Conservation (phyloP, 2,113 vertebrate species). For the Hippocampus guttulatus region DNA sequence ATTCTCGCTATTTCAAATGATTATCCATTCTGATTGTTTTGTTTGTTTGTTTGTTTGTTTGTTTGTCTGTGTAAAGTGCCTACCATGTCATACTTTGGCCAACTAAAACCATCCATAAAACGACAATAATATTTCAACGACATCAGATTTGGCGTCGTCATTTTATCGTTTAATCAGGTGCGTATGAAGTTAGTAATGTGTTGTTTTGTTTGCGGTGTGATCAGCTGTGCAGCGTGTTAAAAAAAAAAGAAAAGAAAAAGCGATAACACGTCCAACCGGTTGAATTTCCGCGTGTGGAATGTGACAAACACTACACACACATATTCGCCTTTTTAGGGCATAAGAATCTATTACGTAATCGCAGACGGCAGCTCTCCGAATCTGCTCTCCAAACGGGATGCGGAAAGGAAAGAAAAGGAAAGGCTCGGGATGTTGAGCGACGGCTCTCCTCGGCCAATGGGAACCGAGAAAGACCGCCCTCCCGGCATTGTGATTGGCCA, state of each 20-base stretch:
- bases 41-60: too few relatives aligned
- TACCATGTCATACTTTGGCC: background rate
- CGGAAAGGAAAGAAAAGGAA: slow-evolving; percentile 39
- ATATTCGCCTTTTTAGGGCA: slow-evolving; percentile 78
- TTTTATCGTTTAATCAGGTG: background rate
- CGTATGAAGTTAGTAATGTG: background rate
- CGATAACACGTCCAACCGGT: slow-evolving; percentile 21
- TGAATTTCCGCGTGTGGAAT: slow-evolving; percentile 42
- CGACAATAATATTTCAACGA: background rate
- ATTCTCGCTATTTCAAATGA: too few relatives aligned
- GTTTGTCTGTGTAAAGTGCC: background rate
- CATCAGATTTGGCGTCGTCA: background rate
- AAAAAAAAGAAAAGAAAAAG: background rate
- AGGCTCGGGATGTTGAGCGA: slow-evolving; percentile 14
- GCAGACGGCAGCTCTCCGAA: slow-evolving; percentile 51
- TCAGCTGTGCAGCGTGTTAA: background rate
- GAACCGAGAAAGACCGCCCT: background rate
- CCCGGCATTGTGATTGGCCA: slow-evolving; percentile 49
- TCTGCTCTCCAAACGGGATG: slow-evolving; percentile 51
- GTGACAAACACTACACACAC: slow-evolving; percentile 45
- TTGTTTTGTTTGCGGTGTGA: slow-evolving; percentile 11
- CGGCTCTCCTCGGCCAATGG: slow-evolving; percentile 50
- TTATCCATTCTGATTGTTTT: too few relatives aligned
- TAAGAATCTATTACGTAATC: slow-evolving; percentile 72
- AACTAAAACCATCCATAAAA: background rate